Evolutionary conservation across 2,888 invertebrate species (phyloP).

Genomic region (Aleiodes testaceus): DNA sequence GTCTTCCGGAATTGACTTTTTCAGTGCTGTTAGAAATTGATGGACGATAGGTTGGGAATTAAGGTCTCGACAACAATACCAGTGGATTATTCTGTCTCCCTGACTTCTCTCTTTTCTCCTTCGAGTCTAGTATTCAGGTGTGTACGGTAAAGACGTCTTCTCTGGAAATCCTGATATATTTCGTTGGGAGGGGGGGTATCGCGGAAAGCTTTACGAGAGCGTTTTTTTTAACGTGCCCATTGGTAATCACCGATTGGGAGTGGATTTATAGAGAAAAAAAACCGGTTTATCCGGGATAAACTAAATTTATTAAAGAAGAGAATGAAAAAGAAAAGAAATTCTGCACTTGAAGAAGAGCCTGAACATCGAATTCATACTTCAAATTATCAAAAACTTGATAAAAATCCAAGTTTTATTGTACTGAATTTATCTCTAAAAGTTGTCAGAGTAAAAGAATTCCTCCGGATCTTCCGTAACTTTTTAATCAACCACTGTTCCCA

Average conservation of each 20-base stretch:
- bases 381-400: conserved; percentile 3
- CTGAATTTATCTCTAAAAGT: no score
- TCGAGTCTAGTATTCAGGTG: conserved; percentile 19
- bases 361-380: no score
- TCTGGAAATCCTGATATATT: conserved; percentile 40
- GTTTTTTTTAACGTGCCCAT: conserved; percentile 11
- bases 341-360: no score
- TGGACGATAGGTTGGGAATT: conserved; percentile 41
- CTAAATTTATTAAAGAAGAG: conserved; percentile 29
- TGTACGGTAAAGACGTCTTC: conserved; percentile 38
- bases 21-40: conserved; percentile 39
- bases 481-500: conserved; percentile 36
- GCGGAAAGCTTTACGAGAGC: conserved; percentile 19
- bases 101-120: conserved; percentile 3
- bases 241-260: conserved; percentile 41
- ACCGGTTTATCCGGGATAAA: conserved; percentile 32
- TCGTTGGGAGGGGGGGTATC: conserved; percentile 21
- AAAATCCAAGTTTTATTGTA: conserved; percentile 2
- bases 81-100: conserved; percentile 33
- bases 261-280: conserved; percentile 35
- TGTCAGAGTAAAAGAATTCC: no score
- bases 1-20: conserved; percentile 39
- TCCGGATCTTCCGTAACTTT: conserved; percentile 29
- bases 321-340: not conserved
- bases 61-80: conserved; percentile 40